Conservation (phyloP, 1,140 invertebrate species). For the Pygmarrhopalites habei region DNA sequence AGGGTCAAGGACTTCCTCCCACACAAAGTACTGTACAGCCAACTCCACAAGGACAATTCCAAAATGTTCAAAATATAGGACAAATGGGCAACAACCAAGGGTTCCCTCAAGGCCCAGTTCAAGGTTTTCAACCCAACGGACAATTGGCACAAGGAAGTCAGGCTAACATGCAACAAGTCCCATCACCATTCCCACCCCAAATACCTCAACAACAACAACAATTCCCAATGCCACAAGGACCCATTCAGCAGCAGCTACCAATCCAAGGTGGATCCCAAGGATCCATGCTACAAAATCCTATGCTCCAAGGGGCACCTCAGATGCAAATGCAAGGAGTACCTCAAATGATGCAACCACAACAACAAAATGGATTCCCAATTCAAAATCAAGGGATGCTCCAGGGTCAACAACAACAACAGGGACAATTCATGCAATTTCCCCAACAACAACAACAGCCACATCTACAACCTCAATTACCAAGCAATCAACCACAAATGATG, state of each 20-base stretch:
- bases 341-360: background rate
- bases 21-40: constrained; percentile 7
- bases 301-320: background rate
- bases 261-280: background rate
- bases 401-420: background rate
- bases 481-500: background rate
- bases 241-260: background rate
- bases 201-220: background rate
- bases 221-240: background rate
- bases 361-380: background rate
- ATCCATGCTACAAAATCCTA: background rate
- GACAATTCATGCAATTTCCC: background rate
- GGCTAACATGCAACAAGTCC: no score
- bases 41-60: constrained; percentile 11
- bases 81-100: background rate
- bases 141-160: no score
- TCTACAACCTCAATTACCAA: background rate
- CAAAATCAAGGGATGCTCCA: background rate
- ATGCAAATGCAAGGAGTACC: no score
- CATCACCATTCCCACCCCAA: constrained; percentile 2
- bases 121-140: no score
- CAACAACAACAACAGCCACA: background rate
- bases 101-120: background rate
- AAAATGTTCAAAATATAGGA: no score
- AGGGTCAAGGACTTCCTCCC: background rate